Evolutionary conservation across 2,797 vertebrate species (phyloP).

Genomic region (Alosa sapidissima): DNA sequence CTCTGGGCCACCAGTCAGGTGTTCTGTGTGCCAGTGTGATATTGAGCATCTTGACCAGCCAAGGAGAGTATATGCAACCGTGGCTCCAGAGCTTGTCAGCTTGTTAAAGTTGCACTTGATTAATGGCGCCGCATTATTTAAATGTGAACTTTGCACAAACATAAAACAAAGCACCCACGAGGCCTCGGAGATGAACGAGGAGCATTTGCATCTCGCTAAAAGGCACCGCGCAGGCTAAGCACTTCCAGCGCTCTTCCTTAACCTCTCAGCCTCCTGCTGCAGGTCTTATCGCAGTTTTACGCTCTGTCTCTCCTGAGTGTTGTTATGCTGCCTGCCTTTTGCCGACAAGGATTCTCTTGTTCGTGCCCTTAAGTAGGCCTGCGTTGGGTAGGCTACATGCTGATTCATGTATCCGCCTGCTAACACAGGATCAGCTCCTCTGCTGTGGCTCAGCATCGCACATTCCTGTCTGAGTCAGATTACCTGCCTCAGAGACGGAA

Average conservation of each 20-base stretch:
- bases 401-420: not conserved
- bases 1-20: not conserved
- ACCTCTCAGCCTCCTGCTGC: not conserved
- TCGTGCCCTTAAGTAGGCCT: not conserved
- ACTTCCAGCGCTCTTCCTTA: not conserved
- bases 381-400: not conserved
- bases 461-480: not conserved
- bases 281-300: not conserved
- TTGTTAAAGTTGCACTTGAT: not conserved
- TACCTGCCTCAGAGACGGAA: not conserved
- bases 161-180: not conserved
- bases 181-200: not conserved
- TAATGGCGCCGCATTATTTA: not conserved
- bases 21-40: not conserved
- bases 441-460: not conserved
- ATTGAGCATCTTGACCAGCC: not conserved
- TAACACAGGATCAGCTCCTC: not conserved
- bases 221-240: not conserved
- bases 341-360: not conserved
- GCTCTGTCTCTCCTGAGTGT: not conserved
- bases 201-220: not conserved
- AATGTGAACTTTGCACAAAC: constrained; percentile 3
- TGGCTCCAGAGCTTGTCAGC: not conserved
- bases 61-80: not conserved
- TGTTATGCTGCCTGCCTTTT: not conserved